Percentiles rank a stretch among this genome's conserved stretches.
Evolutionary conservation across 2,113 vertebrate species (phyloP).

Genomic region (Brienomyrus longianalis): DNA sequence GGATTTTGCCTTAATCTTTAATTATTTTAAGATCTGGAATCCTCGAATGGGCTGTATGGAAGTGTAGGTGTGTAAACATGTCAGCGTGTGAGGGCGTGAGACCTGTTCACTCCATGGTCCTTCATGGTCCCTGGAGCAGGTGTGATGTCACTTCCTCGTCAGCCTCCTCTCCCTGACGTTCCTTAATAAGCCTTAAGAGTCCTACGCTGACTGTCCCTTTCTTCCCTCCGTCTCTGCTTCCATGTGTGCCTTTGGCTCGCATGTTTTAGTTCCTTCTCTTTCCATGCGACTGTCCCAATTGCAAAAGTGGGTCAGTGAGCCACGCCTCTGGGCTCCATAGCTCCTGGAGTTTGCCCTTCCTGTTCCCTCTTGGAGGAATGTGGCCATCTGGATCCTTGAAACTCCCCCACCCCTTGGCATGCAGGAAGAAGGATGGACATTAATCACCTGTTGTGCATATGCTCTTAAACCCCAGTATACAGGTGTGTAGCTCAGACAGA

Average conservation of each 20-base stretch:
- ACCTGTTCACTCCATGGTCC: neutral
- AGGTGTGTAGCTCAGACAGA: neutral
- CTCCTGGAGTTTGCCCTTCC: neutral
- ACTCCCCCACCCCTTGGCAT: neutral
- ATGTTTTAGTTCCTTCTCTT: neutral
- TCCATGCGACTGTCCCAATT: neutral
- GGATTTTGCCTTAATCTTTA: neutral
- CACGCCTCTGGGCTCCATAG: neutral
- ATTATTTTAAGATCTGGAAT: neutral
- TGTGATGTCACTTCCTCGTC: neutral
- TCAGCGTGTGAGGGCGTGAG: neutral
- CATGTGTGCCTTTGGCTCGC: neutral
- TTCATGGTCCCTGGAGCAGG: neutral
- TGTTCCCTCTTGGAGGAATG: neutral
- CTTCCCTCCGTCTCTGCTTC: neutral
- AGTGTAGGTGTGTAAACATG: neutral
- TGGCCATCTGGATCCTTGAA: constrained; percentile 7
- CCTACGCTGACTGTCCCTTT: neutral
- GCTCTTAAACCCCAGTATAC: neutral
- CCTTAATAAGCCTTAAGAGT: neutral
- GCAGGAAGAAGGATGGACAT: neutral
- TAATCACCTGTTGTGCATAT: constrained; percentile 7
- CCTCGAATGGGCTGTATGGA: neutral
- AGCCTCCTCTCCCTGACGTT: no score
- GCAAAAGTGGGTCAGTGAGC: constrained; percentile 13